Evolutionary conservation across 2,888 invertebrate genomes (phyloP), one percentile per base, ranked within the genome.

Genomic region (Sussaba pulchella): DNA sequence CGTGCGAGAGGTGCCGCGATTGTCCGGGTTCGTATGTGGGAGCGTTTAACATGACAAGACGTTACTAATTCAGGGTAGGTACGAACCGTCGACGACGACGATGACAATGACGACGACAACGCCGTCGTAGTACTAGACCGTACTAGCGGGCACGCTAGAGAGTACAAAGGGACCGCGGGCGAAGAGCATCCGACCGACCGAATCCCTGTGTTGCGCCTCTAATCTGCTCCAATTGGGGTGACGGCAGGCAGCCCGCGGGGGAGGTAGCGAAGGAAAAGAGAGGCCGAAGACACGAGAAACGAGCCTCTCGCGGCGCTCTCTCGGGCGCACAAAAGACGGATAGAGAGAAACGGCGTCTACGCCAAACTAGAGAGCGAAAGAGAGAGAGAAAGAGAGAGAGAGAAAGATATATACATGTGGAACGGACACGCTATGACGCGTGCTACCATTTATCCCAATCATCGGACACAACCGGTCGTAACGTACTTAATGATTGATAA

Each of bases 371-470:
- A 24, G 21, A 21, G 31, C n/a, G 64, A 71, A 19, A 39, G 17
- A 45, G 26, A 50, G 50, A 24, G 21, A 21, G 31, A 31, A 57
- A 71, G 17, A 39, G 17, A 45, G 26, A 50, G 41, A 50, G 57
- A 36, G 9, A 12, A n/a, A 41, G 5, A 61, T 39, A 39, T 41
- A 72, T 39, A 50, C 14, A 41, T 31, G 26, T 31, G 14, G 50
- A 17, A 36, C 24, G 57, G 69, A 66, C 64, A 36, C 85, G 82
- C 83, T 83, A 87, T 89, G 90, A 91, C 92, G 91, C 91, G 92
- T 90, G 91, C 91, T 90, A 88, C 90, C 91, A 90, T 92, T 92
- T 91, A 91, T 91, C 87, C 91, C 91, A 92, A 92, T 92, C 91
- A 91, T 90, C 88, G 87, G 85, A 84, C 83, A 83, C 84, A 84